Evolutionary conservation across 2,888 invertebrate genomes (phyloP).

Genomic region (Scaptomyza caliginosa): DNA sequence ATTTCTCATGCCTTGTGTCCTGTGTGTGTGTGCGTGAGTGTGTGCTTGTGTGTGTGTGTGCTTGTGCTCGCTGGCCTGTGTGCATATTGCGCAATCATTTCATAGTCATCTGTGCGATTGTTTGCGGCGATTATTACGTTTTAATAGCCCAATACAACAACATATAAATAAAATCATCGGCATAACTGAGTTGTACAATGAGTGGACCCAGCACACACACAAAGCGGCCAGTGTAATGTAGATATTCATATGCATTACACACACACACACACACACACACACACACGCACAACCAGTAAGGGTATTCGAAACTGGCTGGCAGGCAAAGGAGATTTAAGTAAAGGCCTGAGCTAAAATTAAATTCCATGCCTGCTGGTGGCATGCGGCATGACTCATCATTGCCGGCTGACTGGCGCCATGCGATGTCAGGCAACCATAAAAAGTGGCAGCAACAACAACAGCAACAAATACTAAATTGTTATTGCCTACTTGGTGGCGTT

Average conservation of each 20-base stretch:
- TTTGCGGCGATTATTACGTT: constrained; percentile 61
- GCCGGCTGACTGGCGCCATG: constrained; percentile 70
- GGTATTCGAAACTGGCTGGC: neutral
- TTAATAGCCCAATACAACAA: constrained; percentile 69
- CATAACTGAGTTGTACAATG: constrained; percentile 10
- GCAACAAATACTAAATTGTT: constrained; percentile 55
- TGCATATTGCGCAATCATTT: constrained; percentile 74
- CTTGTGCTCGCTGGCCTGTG: constrained; percentile 68
- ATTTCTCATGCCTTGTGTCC: no score
- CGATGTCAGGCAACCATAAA: constrained; percentile 51
- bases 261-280: neutral
- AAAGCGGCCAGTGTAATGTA: constrained; percentile 30
- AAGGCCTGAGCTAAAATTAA: constrained; percentile 52
- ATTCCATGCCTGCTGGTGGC: constrained; percentile 44
- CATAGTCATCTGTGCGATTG: constrained; percentile 52
- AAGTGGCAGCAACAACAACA: constrained; percentile 34
- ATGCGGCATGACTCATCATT: constrained; percentile 62
- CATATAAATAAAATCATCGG: constrained; percentile 45
- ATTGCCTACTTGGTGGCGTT: constrained; percentile 70
- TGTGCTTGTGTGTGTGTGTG: constrained; percentile 6
- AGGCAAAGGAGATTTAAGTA: constrained; percentile 18
- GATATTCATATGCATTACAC: constrained; percentile 47
- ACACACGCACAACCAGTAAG: neutral
- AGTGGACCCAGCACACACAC: neutral
- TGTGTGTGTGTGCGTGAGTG: constrained; percentile 1